phyloP scores from a whole-genome alignment of 2,888 invertebrate species.

The Pimpla rufipes region DNA sequence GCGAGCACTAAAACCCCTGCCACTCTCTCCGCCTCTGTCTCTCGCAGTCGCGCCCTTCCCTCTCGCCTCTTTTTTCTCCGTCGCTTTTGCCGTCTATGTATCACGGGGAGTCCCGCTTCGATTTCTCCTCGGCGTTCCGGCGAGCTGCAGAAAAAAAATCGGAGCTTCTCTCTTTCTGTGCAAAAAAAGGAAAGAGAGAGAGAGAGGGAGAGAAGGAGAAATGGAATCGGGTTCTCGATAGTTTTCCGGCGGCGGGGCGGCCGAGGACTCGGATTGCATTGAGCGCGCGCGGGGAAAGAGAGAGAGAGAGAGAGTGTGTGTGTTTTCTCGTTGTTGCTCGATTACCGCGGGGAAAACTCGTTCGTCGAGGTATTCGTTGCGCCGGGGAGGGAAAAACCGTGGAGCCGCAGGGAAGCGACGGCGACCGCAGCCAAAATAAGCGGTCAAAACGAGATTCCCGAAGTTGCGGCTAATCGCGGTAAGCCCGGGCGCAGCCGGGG shows the following conservation, averaged over 20 bases:
- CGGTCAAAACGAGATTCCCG: constrained; percentile 67
- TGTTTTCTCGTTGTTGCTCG: constrained; percentile 66
- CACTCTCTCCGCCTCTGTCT: constrained; percentile 8
- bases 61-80: constrained; percentile 24
- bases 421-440: constrained; percentile 68
- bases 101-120: constrained; percentile 45
- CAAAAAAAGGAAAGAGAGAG: background rate
- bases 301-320: too few relatives aligned
- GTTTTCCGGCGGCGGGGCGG: background rate
- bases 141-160: constrained; percentile 32
- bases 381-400: constrained; percentile 28
- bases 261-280: constrained; percentile 20
- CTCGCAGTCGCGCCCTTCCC: constrained; percentile 43
- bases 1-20: constrained; percentile 55
- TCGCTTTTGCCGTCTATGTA: constrained; percentile 44
- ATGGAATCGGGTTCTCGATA: constrained; percentile 19
- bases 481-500: constrained; percentile 50
- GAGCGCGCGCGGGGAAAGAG: constrained; percentile 21
- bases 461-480: constrained; percentile 68
- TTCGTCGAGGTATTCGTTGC: constrained; percentile 46
- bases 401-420: constrained; percentile 37
- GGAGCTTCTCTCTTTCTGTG: constrained; percentile 31
- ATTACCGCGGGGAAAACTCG: constrained; percentile 64
- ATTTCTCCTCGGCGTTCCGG: constrained; percentile 37
- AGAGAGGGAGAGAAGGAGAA: background rate